Percentiles rank a stretch among this genome's conserved stretches.
Evolutionary conservation across 1,140 invertebrate species (phyloP).

Genomic region (Drosophila ananassae): DNA sequence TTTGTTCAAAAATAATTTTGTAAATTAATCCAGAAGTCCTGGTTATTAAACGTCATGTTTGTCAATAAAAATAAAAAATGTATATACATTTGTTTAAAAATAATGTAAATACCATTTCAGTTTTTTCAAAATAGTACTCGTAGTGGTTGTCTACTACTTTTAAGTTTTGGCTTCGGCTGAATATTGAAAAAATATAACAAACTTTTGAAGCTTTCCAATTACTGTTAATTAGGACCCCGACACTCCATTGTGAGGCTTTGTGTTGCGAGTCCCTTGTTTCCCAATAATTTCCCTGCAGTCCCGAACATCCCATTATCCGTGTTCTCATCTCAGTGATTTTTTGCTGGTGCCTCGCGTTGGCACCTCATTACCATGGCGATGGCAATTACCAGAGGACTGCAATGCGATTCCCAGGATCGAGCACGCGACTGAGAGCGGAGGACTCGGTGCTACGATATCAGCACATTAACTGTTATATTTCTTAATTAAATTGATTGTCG

Average conservation of each 20-base stretch:
- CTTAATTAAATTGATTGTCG: conserved; percentile 75
- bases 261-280: neutral
- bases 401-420: conserved; percentile 14
- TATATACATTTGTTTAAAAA: too few relatives aligned
- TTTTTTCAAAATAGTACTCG: too few relatives aligned
- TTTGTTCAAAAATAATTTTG: too few relatives aligned
- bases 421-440: conserved; percentile 14
- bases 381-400: conserved; percentile 53
- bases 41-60: too few relatives aligned
- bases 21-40: too few relatives aligned
- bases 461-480: conserved; percentile 59
- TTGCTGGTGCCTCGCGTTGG: conserved; percentile 36
- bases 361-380: conserved; percentile 69
- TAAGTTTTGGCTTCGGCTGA: too few relatives aligned
- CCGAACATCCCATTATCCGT: neutral
- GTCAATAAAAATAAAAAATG: too few relatives aligned
- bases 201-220: neutral
- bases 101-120: too few relatives aligned
- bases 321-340: conserved; percentile 17
- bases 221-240: neutral
- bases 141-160: too few relatives aligned
- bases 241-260: neutral
- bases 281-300: neutral
- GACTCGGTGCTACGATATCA: conserved; percentile 28
- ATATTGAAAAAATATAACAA: too few relatives aligned